These are phyloP conservation scores for Drosophila merina DNA, from an alignment of 2,888 invertebrate species.

Conservation along the genomic window DNA sequence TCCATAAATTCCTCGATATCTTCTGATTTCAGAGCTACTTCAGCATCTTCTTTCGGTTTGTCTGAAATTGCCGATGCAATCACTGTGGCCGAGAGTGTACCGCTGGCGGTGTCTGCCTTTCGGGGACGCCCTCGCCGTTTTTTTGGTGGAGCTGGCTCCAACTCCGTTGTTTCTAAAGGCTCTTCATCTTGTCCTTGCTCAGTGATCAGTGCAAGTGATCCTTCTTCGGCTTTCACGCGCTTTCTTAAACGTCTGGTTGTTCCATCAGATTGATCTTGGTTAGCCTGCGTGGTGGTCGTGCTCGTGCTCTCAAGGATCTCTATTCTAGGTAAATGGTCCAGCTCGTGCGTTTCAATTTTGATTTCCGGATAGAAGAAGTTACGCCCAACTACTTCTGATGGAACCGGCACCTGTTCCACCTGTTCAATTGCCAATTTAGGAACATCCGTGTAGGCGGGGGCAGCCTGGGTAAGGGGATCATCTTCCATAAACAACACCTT, in stretches of 20 bases:
- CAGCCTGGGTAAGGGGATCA: constrained; percentile 63
- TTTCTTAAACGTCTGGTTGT: constrained; percentile 51
- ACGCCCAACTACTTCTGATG: constrained; percentile 34
- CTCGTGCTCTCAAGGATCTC: constrained; percentile 73
- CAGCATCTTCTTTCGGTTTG: constrained; percentile 15
- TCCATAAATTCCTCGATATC: constrained; percentile 44
- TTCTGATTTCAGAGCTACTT: constrained; percentile 27
- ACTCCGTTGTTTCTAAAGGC: not conserved
- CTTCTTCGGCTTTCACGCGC: constrained; percentile 58
- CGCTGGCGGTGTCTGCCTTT: constrained; percentile 63
- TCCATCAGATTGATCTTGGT: constrained; percentile 9
- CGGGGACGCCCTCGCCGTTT: constrained; percentile 76
- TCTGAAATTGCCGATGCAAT: not conserved
- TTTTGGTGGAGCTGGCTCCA: constrained; percentile 41
- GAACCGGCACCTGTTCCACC: constrained; percentile 3
- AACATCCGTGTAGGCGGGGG: constrained; percentile 55
- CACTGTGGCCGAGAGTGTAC: not conserved
- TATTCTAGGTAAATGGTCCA: constrained; percentile 79
- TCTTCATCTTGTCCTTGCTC: constrained; percentile 1
- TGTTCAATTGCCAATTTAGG: not conserved
- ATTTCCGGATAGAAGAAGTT: constrained; percentile 75
- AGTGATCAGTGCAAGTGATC: not conserved
- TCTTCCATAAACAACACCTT: constrained; percentile 67
- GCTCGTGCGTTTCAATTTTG: constrained; percentile 79
- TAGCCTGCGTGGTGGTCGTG: constrained; percentile 11